These are phyloP conservation scores for Catocala sponsa DNA, from an alignment of 2,888 invertebrate species.

Conservation along the genomic window DNA sequence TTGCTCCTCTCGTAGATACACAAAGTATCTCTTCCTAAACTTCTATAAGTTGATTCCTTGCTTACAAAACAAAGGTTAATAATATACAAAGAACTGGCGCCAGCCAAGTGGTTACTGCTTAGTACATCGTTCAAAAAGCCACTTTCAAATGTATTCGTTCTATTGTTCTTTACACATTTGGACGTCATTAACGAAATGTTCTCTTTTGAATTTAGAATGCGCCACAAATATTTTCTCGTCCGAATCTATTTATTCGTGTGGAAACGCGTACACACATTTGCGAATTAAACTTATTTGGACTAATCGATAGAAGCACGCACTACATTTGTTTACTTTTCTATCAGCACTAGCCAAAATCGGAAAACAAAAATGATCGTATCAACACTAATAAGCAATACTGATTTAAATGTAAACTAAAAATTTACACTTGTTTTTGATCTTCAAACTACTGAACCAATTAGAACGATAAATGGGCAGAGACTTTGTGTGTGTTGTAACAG, in stretches of 20 bases:
- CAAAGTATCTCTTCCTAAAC: conserved; percentile 32
- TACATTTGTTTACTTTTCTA: neutral
- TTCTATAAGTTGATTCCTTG: conserved; percentile 36
- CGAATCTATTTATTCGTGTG: conserved; percentile 33
- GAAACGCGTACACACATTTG: conserved; percentile 29
- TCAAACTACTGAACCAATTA: too few relatives aligned
- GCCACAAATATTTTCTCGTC: conserved; percentile 28
- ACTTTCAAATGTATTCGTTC: conserved; percentile 11
- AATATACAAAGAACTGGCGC: conserved; percentile 16
- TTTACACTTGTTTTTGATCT: too few relatives aligned
- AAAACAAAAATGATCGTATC: too few relatives aligned
- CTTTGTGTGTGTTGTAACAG: too few relatives aligned
- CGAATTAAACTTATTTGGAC: conserved; percentile 29
- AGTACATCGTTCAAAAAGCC: neutral
- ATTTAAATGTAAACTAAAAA: too few relatives aligned
- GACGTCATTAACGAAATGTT: conserved; percentile 11
- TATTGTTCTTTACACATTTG: conserved; percentile 18
- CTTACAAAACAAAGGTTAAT: conserved; percentile 35
- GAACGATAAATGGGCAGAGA: too few relatives aligned
- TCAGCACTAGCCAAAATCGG: too few relatives aligned
- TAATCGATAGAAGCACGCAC: conserved; percentile 16
- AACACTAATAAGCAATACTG: too few relatives aligned
- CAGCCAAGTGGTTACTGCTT: conserved; percentile 4
- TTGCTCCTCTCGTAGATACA: conserved; percentile 33
- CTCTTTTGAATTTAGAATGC: conserved; percentile 33